Conservation (phyloP, 2,113 vertebrate genomes). For the Calyptommatus sinebrachiatus region DNA sequence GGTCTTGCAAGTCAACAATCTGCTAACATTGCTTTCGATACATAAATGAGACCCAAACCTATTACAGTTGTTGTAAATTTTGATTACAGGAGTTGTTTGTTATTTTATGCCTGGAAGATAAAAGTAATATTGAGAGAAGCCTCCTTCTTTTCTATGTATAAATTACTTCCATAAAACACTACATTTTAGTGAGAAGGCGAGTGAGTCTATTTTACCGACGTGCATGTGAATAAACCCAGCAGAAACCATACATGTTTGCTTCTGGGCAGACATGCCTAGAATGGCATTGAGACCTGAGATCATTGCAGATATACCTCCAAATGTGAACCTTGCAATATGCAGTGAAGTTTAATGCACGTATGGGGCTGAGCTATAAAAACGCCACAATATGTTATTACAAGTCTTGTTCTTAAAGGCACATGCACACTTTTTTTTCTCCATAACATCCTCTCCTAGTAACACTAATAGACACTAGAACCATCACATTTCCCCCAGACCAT, state of each 20-base stretch:
- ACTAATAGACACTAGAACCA: no score
- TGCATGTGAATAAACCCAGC: not conserved
- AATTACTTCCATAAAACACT: constrained; percentile 62
- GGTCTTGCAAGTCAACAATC: constrained; percentile 57
- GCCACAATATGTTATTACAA: not conserved
- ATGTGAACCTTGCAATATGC: not conserved
- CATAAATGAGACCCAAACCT: constrained; percentile 70
- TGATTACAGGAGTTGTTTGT: constrained; percentile 68
- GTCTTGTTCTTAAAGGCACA: not conserved
- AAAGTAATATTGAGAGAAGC: constrained; percentile 68
- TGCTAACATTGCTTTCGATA: constrained; percentile 53
- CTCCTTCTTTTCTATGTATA: constrained; percentile 56
- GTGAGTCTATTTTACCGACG: constrained; percentile 33
- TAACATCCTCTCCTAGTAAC: no score
- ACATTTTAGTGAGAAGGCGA: constrained; percentile 15
- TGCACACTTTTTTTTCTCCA: no score
- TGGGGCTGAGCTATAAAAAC: not conserved
- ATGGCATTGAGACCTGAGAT: not conserved
- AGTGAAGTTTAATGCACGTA: not conserved
- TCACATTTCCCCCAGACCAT: no score
- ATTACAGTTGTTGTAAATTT: constrained; percentile 72
- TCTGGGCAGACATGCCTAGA: not conserved
- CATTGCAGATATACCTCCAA: not conserved
- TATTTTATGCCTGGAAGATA: constrained; percentile 69
- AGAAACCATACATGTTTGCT: not conserved